Evolutionary conservation across 37 sponge, comb jelly and placozoan species (phyloP), one percentile per base, ranked within the genome.

Genomic region (Chondrilla cf. caribensis): DNA sequence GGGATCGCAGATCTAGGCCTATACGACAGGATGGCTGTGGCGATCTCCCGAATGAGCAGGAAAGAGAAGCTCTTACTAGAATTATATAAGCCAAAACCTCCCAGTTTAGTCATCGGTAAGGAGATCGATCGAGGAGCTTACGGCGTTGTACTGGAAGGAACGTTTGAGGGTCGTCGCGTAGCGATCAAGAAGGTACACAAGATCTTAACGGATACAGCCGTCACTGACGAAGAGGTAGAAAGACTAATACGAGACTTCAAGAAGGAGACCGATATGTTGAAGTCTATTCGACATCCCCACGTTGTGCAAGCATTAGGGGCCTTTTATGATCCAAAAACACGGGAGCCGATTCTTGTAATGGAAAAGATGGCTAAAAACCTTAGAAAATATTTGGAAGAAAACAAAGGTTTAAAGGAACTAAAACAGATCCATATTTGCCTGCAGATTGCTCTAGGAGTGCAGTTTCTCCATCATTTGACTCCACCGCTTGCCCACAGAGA

Each of bases 341-440:
- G 29, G 8, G 64, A 28, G 22, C 29, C 64, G 6, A 62, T 62
- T 15, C 29, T 62, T 9, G 29, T 62, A n/a, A 28, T 28, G 29
- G 64, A 62, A 15, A 19, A 19, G 15, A 62, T 62, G 64, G 5
- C 29, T n/a, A 62, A 19, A n/a, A 62, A 62, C 15, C 64, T 62
- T 29, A 6, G 29, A 28, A n/a, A 62, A 29, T 62, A 62, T 28
- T n/a, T 62, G 4, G 22, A 62, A 15, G 22, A 62, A 6, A 62
- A 62, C 18, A 62, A 62, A 28, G 64, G 64, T 4, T n/a, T 62
- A 7, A n/a, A n/a, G 7, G 22, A 6, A 7, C 64, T 7, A n/a
- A 62, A 62, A 62, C 64, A 62, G 64, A 28, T 62, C 25, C 25
- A 62, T 62, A 62, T 62, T 28, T 62, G 64, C 64, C 29, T 29